phyloP scores from a whole-genome alignment of 92 coral and sea anemone species.

The Palythoa grandis region DNA sequence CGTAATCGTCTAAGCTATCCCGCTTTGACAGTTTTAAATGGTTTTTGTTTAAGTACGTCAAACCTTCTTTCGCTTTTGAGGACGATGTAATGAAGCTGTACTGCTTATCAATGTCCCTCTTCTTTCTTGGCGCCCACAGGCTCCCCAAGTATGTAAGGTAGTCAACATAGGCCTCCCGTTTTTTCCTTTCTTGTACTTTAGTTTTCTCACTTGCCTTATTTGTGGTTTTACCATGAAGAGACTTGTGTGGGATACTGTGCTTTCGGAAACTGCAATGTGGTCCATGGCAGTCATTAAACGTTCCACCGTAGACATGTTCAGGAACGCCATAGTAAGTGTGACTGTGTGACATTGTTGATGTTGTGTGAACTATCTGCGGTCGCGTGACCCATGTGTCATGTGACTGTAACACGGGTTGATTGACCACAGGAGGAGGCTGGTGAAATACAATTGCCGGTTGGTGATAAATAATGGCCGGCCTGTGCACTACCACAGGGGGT shows the following conservation, averaged over 20 bases:
- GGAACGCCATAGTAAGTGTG: slow-evolving; percentile 86
- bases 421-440: slow-evolving; percentile 96
- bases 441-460: slow-evolving; percentile 97
- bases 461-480: slow-evolving; percentile 97
- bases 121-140: slow-evolving; percentile 66
- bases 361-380: slow-evolving; percentile 80
- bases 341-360: slow-evolving; percentile 74
- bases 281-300: slow-evolving; percentile 62
- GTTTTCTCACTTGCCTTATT: slow-evolving; percentile 46
- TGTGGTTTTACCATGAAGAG: neutral
- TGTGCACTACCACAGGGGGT: slow-evolving; percentile 96
- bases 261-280: slow-evolving; percentile 74
- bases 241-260: slow-evolving; percentile 68
- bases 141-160: slow-evolving; percentile 60
- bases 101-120: slow-evolving; percentile 55
- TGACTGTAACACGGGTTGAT: slow-evolving; percentile 94
- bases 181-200: slow-evolving; percentile 45
- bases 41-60: slow-evolving; percentile 53
- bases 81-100: slow-evolving; percentile 68
- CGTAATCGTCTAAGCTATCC: slow-evolving; percentile 47
- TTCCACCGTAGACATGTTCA: slow-evolving; percentile 69
- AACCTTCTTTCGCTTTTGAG: slow-evolving; percentile 62
- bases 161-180: slow-evolving; percentile 70
- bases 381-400: slow-evolving; percentile 93
- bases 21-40: slow-evolving; percentile 50